Base-by-base conservation (phyloP, 1,140 invertebrate genomes). In the Drosophila pachea region DNA sequence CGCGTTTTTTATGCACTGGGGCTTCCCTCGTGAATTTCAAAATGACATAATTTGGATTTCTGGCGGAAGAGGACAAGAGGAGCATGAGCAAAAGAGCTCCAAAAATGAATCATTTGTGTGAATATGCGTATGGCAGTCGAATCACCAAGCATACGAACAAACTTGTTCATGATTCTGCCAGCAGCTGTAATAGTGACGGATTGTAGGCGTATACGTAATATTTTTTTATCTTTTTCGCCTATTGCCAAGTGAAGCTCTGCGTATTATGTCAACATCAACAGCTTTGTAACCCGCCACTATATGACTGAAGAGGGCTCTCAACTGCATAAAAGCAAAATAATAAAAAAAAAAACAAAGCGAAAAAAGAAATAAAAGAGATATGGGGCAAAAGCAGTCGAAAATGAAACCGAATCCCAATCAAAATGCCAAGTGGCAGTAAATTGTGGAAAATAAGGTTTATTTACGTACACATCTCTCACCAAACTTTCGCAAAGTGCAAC, bases 371-470 rank as follows among this genome's bases (percentile, higher is more conserved):
- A 36, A 73, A 40, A 50, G 42, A 60, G 55, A 52, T 52, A 22
- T 56, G 42, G 45, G 33, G 35, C 31, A 43, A 52, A 47, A 66
- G 52, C 47, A 74, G 33, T 36, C 65, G 68, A 58, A 75, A 78
- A 75, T 66, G 73, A 69, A 73, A 76, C 61, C 61, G 58, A 72
- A 73, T 65, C 60, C 62, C 62, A 65, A 70, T 70, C 53, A 56
- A 59, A 58, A 35, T 58, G 67, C 67, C 38, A 70, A 72, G 69
- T 76, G 73, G 48, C 50, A 50, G 58, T 81, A 76, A 82, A 82
- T 77, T 77, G 78, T 60, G 62, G 69, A 73, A 84, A 82, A 84
- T 82, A 75, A 65, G 59, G 62, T 84, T 83, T 83, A 84, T 83
- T 84, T 76, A 78, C 38, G 12, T 43, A 29, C 50, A 43, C 70